Percentiles rank a stretch among this genome's conserved stretches.
Conservation (phyloP, 2,113 vertebrate species). For the Hippolais icterina region DNA sequence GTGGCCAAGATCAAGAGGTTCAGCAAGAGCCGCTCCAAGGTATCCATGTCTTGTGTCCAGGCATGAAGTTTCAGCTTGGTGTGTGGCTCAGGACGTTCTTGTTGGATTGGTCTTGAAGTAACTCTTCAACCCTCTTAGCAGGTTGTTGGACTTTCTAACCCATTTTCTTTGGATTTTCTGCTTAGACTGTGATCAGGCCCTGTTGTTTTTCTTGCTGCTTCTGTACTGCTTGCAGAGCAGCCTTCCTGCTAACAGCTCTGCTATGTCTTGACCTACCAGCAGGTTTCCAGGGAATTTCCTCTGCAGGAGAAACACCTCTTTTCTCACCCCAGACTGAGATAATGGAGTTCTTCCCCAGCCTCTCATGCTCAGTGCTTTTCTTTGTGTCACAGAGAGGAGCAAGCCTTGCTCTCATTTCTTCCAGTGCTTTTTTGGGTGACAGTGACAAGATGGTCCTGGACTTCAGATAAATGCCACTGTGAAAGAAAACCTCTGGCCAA, state of each 20-base stretch:
- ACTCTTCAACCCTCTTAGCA: not conserved
- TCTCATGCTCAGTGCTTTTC: not conserved
- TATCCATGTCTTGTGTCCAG: conserved; percentile 3
- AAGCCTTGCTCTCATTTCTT: not conserved
- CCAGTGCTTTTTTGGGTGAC: not conserved
- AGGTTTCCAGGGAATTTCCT: not conserved
- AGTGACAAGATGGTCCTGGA: not conserved
- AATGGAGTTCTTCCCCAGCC: not conserved
- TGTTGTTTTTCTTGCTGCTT: not conserved
- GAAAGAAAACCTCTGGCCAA: not conserved
- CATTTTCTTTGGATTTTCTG: not conserved
- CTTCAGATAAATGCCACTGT: not conserved
- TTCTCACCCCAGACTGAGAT: not conserved
- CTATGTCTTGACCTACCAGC: not conserved
- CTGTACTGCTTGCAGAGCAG: not conserved
- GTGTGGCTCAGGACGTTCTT: not conserved
- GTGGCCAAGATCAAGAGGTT: conserved; percentile 95
- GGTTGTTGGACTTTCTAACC: not conserved
- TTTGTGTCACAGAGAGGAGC: not conserved
- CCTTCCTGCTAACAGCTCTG: not conserved
- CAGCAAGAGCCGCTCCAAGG: conserved; percentile 84
- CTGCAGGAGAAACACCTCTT: not conserved
- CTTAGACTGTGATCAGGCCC: not conserved
- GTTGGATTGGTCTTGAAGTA: not conserved
- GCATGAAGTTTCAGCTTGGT: not conserved